Base-by-base conservation (phyloP, 2,113 vertebrate species). In the Triplophysa dalaica region DNA sequence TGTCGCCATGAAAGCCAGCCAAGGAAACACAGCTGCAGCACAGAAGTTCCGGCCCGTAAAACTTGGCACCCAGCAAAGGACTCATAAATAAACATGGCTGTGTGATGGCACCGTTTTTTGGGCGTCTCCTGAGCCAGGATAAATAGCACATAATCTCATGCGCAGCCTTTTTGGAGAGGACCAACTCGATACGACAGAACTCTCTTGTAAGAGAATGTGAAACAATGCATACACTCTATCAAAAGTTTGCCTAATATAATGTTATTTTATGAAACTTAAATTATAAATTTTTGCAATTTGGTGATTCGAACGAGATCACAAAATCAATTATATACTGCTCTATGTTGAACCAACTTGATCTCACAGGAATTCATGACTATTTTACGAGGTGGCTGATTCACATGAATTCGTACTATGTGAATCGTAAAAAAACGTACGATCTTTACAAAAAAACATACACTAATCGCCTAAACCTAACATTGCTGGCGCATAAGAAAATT, bases 21-120 rank as follows among this genome's bases (percentile, higher is more conserved):
- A 95, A 95, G 92, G 90, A 92, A 85, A 87, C 38, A 84, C 93
- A 94, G 90, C 95, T 94, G 94, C 94, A 94, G 93, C 93, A 90
- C 82, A 88, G 88, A 94, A 93, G 93, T 94, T 93, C 93, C 79
- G 92, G 89, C 90, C 92, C 83, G 58, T 66, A 79, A 81, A 83
- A 91, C 87, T 91, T 93, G 91, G 90, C 89, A 91, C 89, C 54
- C 52, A 65, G 72, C 54, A n/a, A 81, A 82, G 66, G 78, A 64
- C 83, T 86, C 85, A 83, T 84, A 87, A 89, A 87, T 87, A 89
- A 89, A 89, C 88, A 80, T 80, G 82, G 80, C 82, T 75, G 75
- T 81, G 72, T 73, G 80, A 83, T 83, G 82, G 86, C 83, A 81
- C 80, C 52, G 16, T 82, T 78, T 82, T 58, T 77, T 43, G 38